A percentile compares a stretch with the other conserved stretches of the same genome.
phyloP scores from a whole-genome alignment of 2,888 invertebrate species.

The Epicampocera succincta region DNA sequence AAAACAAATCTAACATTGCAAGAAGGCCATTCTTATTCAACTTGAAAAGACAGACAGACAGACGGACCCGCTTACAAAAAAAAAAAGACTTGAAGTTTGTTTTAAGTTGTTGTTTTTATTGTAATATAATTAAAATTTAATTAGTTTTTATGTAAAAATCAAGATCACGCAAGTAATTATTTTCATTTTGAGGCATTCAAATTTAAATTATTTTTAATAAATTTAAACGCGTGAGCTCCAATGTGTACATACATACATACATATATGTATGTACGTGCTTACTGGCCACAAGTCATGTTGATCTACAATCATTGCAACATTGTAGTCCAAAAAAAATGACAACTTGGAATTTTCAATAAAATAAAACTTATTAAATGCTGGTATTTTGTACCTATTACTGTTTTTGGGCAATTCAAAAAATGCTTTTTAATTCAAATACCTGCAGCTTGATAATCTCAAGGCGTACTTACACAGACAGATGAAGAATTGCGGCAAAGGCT shows the following conservation, averaged over 20 bases:
- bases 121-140: background rate
- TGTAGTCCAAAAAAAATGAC: background rate
- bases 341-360: too few species aligned
- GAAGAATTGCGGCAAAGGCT: too few species aligned
- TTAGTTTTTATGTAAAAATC: constrained; percentile 33
- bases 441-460: too few species aligned
- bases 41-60: background rate
- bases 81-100: constrained; percentile 22
- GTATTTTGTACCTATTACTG: too few species aligned
- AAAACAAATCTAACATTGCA: background rate
- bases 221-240: background rate
- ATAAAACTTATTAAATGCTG: too few species aligned
- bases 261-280: background rate
- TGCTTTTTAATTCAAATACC: too few species aligned
- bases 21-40: constrained; percentile 30
- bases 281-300: background rate
- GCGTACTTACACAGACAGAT: too few species aligned
- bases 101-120: constrained; percentile 9
- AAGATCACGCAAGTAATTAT: constrained; percentile 31
- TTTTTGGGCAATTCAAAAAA: too few species aligned
- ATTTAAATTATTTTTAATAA: constrained; percentile 8
- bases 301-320: background rate
- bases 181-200: constrained; percentile 5
- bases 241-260: background rate
- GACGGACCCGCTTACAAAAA: constrained; percentile 4